These are phyloP conservation scores for Sminthurides aquaticus DNA, from an alignment of 2,888 invertebrate species.

Conservation along the genomic window DNA sequence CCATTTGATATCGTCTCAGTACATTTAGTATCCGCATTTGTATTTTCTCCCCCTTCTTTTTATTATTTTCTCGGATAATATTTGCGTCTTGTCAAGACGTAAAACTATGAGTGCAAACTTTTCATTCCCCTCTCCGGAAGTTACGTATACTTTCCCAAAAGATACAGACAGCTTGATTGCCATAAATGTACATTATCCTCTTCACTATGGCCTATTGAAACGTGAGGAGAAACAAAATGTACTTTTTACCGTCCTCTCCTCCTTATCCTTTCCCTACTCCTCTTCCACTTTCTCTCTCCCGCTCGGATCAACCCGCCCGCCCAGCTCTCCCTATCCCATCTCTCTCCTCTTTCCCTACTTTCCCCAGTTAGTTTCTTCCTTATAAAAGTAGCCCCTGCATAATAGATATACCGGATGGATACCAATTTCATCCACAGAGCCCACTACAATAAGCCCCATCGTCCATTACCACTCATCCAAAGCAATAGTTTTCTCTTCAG, in stretches of 20 bases:
- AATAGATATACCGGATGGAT: too few relatives aligned
- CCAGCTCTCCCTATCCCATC: too few relatives aligned
- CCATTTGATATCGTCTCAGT: not conserved
- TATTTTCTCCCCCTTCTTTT: not conserved
- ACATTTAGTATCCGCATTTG: not conserved
- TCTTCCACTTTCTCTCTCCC: not conserved
- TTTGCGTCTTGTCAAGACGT: not conserved
- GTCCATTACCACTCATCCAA: too few relatives aligned
- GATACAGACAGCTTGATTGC: not conserved
- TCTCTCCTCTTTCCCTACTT: too few relatives aligned
- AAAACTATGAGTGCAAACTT: constrained; percentile 3
- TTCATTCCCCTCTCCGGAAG: constrained; percentile 1
- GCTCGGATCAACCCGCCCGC: too few relatives aligned
- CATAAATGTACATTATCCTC: constrained; percentile 4
- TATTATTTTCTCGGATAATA: not conserved
- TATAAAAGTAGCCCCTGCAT: too few relatives aligned
- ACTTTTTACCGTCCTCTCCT: constrained; percentile 3
- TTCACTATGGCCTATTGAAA: constrained; percentile 6
- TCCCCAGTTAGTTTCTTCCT: too few relatives aligned
- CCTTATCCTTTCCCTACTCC: not conserved
- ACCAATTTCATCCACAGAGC: too few relatives aligned
- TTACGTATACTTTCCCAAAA: not conserved
- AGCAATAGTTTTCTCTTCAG: too few relatives aligned
- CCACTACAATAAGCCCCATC: too few relatives aligned
- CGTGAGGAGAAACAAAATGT: constrained; percentile 13